phyloP scores from a whole-genome alignment of 1,140 invertebrate species.

The Bradysia coprophila region DNA sequence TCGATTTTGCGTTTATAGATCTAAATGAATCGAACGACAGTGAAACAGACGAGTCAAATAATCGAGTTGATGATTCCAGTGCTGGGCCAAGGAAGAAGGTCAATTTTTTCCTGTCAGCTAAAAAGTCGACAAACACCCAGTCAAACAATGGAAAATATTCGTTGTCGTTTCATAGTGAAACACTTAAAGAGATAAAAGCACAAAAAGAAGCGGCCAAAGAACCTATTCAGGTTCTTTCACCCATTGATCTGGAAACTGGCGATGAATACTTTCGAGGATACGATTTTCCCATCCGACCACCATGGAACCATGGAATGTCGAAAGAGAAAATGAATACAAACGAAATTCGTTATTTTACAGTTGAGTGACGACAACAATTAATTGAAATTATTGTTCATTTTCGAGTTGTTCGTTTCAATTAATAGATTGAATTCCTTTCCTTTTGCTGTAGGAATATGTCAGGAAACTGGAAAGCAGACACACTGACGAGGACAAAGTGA shows the following conservation, averaged over 20 bases:
- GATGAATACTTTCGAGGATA: slow-evolving; percentile 44
- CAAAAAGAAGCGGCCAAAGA: slow-evolving; percentile 43
- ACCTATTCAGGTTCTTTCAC: slow-evolving; percentile 29
- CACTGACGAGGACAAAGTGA: slow-evolving; percentile 23
- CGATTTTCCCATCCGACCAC: slow-evolving; percentile 64
- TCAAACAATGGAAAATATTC: too few species aligned
- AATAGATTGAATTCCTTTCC: neutral
- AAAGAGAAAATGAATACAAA: slow-evolving; percentile 49
- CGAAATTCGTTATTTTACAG: slow-evolving; percentile 60
- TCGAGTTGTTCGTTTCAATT: neutral
- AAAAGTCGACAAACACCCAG: slow-evolving; percentile 18
- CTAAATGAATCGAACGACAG: neutral
- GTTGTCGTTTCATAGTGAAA: slow-evolving; percentile 55
- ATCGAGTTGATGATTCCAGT: slow-evolving; percentile 17
- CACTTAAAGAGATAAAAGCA: slow-evolving; percentile 39
- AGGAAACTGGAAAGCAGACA: slow-evolving; percentile 25
- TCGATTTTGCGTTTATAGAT: neutral
- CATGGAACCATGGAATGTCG: slow-evolving; percentile 56
- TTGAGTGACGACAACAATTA: slow-evolving; percentile 12
- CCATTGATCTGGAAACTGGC: slow-evolving; percentile 48
- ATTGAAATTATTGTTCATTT: neutral
- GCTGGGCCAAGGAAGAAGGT: slow-evolving; percentile 14
- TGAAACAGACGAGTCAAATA: slow-evolving; percentile 7
- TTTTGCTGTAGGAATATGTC: slow-evolving; percentile 27
- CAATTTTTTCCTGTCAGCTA: slow-evolving; percentile 12